Base-by-base conservation (phyloP, 2,113 vertebrate species). In the Euleptes europaea region DNA sequence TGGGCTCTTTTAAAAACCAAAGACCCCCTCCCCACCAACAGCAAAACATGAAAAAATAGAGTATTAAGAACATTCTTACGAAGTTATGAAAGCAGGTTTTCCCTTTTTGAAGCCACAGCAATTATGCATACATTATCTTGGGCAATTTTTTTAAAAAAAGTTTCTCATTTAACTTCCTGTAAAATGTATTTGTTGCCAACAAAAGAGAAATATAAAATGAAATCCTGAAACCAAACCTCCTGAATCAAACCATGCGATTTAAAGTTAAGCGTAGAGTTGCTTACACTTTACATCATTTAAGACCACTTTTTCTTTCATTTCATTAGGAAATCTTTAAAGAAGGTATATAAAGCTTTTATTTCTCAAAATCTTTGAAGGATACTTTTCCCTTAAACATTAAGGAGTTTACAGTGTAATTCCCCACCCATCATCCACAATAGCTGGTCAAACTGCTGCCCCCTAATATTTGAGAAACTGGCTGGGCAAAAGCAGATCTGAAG, bases 361-460 rank as follows among this genome's bases (percentile, higher is more conserved):
- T 95, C 94, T 96, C 97, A 97, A 97, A 96, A 97, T 96, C 94
- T 94, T 92, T 93, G 93, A 95, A 97, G 97, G 95, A 97, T 97
- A 97, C 95, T 96, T 95, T 57, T 97, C 97, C 97, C 98, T 99
- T 99, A 99, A 99, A 99, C 98, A 99, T 99, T 99, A 99, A 99
- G 98, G 98, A 98, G 97, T 97, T 97, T 96, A 96, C 96, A 94
- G 91, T 96, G 95, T 92, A 96, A 96, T 97, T 97, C 97, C 97
- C 96, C 94, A 92, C 97, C 95, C 96, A 95, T 95, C 87, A 88
- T 80, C 90, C 91, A 93, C 95, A 96, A 97, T 95, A 97, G 97
- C 96, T 97, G 97, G 97, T 96, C 95, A 96, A 96, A 96, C 96
- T 93, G 90, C 96, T 96, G 91, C 93, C 91, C 91, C 94, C 94